These are phyloP conservation scores for Daphoenositta chrysoptera DNA, from an alignment of 2,113 vertebrate species.

Conservation along the genomic window DNA sequence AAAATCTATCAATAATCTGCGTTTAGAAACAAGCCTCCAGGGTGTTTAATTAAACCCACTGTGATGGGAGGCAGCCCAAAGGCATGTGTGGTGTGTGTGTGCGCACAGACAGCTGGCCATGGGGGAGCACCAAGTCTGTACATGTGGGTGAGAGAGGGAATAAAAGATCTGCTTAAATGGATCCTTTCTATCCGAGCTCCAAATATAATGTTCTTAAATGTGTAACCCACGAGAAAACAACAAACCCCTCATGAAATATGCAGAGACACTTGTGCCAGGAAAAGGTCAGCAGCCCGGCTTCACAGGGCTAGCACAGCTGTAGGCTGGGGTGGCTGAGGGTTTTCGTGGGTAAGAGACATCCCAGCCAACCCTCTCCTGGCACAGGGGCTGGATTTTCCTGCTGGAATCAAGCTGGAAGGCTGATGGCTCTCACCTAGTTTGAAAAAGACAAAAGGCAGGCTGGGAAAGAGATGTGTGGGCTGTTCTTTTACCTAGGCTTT, in stretches of 20 bases:
- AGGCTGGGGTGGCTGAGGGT: not conserved
- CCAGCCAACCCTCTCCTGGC: not conserved
- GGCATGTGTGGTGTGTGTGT: not conserved
- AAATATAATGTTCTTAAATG: conserved; percentile 5
- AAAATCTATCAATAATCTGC: not conserved
- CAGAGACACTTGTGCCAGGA: not conserved
- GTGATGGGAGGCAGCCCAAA: not conserved
- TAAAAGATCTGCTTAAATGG: conserved; percentile 32
- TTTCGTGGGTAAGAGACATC: not conserved
- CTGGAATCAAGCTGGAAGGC: not conserved
- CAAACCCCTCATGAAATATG: not conserved
- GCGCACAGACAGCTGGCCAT: not conserved
- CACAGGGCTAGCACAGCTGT: fast-evolving
- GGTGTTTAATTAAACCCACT: not conserved
- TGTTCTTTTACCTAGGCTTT: not conserved
- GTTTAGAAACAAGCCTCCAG: not conserved
- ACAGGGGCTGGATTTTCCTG: not conserved
- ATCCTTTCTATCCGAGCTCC: not conserved
- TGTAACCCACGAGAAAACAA: not conserved
- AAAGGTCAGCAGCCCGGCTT: not conserved
- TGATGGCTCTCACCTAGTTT: not conserved
- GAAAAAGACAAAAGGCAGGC: not conserved
- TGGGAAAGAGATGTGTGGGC: fast-evolving
- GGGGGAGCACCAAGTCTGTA: not conserved
- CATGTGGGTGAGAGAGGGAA: not conserved